Evolutionary conservation across 64 coral and sea anemone genomes (phyloP).

Genomic region (Montipora foliosa): DNA sequence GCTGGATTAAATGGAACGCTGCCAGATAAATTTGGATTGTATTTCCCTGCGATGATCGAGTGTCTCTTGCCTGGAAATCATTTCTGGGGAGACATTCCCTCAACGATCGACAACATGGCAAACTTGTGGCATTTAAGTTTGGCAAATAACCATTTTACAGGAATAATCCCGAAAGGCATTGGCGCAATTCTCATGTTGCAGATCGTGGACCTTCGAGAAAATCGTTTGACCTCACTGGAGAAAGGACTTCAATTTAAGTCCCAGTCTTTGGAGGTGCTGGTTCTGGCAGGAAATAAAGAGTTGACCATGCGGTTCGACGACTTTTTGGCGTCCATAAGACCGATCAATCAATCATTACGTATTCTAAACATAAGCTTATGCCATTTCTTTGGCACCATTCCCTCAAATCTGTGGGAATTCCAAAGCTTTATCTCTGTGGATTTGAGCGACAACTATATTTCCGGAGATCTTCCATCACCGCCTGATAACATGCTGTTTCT

Average conservation of each 20-base stretch:
- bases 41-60: constrained; percentile 54
- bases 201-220: constrained; percentile 52
- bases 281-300: constrained; percentile 38
- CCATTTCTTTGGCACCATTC: constrained; percentile 56
- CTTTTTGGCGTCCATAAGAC: constrained; percentile 37
- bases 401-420: constrained; percentile 56
- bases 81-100: constrained; percentile 48
- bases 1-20: constrained; percentile 42
- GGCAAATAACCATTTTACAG: constrained; percentile 51
- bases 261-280: constrained; percentile 28
- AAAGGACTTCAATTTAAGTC: constrained; percentile 50
- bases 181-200: constrained; percentile 20
- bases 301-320: constrained; percentile 22
- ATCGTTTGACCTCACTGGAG: constrained; percentile 32
- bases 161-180: constrained; percentile 35
- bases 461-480: constrained; percentile 18
- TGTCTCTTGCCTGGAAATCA: constrained; percentile 66
- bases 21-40: constrained; percentile 55
- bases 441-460: constrained; percentile 32
- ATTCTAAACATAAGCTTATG: constrained; percentile 74
- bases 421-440: constrained; percentile 65
- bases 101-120: constrained; percentile 56
- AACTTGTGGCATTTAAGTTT: constrained; percentile 49
- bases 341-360: constrained; percentile 43
- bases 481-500: constrained; percentile 54